A percentile compares a stretch with the other conserved stretches of the same genome.
Evolutionary conservation across 2,797 vertebrate genomes (phyloP).

Genomic region (Leptatherina wallacei): DNA sequence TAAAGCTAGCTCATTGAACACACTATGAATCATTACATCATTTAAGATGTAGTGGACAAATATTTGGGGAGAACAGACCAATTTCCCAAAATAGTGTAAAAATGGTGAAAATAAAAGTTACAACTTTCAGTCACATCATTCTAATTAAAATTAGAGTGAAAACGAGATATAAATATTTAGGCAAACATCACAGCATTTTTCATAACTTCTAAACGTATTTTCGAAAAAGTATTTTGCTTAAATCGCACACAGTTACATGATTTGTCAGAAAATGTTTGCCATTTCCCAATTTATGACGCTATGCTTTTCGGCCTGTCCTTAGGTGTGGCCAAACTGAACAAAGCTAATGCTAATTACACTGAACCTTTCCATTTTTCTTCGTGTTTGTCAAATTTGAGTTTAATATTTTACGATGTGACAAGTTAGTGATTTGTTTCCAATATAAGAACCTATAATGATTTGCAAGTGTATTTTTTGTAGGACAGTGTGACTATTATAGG

Average conservation of each 20-base stretch:
- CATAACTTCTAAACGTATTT: background rate
- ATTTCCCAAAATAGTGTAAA: background rate
- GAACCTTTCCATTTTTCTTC: too few species aligned
- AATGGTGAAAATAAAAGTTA: background rate
- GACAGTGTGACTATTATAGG: background rate
- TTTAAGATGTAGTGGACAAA: too few species aligned
- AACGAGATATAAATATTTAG: background rate
- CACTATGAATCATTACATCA: background rate
- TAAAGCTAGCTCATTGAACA: background rate
- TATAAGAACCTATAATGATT: constrained; percentile 6
- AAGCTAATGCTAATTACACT: too few species aligned
- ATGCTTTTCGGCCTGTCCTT: background rate
- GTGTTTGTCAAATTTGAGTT: background rate
- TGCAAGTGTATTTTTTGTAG: background rate
- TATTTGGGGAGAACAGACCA: background rate
- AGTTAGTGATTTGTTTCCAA: background rate
- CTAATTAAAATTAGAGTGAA: background rate
- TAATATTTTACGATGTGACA: background rate
- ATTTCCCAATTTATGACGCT: background rate
- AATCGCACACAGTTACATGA: background rate
- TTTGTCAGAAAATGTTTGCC: background rate
- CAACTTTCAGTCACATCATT: background rate
- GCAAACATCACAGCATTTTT: background rate
- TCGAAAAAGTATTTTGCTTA: background rate
- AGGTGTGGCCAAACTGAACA: background rate